Evolutionary conservation across 2,113 vertebrate species (phyloP).

Genomic region (Salminus brasiliensis): DNA sequence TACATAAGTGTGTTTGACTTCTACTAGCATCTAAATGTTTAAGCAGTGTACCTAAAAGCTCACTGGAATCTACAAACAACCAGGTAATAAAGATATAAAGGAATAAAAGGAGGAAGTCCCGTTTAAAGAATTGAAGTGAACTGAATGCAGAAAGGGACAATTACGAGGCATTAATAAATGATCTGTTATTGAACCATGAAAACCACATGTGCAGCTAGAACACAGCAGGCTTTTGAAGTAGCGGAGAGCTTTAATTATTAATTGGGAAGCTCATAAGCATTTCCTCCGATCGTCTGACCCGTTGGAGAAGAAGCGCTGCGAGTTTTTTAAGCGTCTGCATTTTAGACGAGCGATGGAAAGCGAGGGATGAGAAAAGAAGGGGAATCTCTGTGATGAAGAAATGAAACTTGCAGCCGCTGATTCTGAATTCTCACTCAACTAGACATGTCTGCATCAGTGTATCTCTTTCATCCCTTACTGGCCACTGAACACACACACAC

Average conservation of each 20-base stretch:
- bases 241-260: conserved; percentile 71
- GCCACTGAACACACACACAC: conserved; percentile 15
- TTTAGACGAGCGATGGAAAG: conserved; percentile 14
- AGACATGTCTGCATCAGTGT: conserved; percentile 19
- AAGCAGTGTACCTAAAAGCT: neutral
- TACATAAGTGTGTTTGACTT: neutral
- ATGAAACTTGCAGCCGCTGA: conserved; percentile 12
- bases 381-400: neutral
- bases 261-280: conserved; percentile 67
- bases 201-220: conserved; percentile 67
- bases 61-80: neutral
- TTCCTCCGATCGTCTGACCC: conserved; percentile 71
- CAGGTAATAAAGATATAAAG: neutral
- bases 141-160: conserved; percentile 57
- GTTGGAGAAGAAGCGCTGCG: conserved; percentile 46
- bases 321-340: neutral
- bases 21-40: neutral
- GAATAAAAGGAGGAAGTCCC: neutral
- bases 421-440: conserved; percentile 18
- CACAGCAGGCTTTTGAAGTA: conserved; percentile 71
- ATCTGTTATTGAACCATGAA: conserved; percentile 73
- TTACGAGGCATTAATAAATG: conserved; percentile 75
- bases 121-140: conserved; percentile 6
- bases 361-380: conserved; percentile 40
- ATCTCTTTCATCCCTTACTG: conserved; percentile 8